Evolutionary conservation across 2,888 invertebrate genomes (phyloP).

Genomic region (Priocnemis perturbator): DNA sequence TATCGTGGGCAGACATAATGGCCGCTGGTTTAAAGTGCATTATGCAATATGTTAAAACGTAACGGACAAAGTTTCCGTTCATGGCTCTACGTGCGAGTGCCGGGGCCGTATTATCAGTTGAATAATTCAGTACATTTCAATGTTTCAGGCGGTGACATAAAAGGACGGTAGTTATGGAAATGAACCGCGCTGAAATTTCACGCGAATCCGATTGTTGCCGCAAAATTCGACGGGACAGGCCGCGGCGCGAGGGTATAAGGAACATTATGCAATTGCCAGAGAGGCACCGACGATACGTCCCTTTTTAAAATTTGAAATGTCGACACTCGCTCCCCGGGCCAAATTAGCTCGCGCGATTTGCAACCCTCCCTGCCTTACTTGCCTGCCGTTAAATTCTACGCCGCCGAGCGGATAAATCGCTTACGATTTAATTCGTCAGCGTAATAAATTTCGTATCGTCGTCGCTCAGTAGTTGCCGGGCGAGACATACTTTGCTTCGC

Average conservation of each 20-base stretch:
- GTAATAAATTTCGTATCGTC: conserved; percentile 17
- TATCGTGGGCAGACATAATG: conserved; percentile 31
- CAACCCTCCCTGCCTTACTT: neutral
- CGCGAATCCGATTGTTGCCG: conserved; percentile 34
- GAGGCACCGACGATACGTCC: neutral
- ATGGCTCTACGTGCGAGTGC: conserved; percentile 2
- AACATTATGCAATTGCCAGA: conserved; percentile 15
- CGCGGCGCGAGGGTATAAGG: conserved; percentile 20
- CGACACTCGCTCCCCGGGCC: conserved; percentile 9
- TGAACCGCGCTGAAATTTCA: conserved; percentile 33
- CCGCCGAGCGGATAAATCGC: conserved; percentile 11
- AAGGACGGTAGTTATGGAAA: conserved; percentile 39
- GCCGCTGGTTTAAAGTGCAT: conserved; percentile 34
- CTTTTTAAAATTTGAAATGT: conserved; percentile 1
- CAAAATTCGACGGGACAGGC: conserved; percentile 25
- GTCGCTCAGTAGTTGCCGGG: conserved; percentile 6
- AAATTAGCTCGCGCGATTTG: conserved; percentile 16
- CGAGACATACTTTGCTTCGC: neutral
- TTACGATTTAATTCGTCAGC: conserved; percentile 8
- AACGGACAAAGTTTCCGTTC: conserved; percentile 35
- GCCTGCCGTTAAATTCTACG: neutral
- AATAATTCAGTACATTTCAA: conserved; percentile 41
- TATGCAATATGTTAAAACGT: conserved; percentile 42
- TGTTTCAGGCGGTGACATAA: conserved; percentile 26
- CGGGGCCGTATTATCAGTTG: conserved; percentile 25